Evolutionary conservation across 2,888 invertebrate species (phyloP), one percentile per base, ranked within the genome.

Genomic region (Meta bourneti): DNA sequence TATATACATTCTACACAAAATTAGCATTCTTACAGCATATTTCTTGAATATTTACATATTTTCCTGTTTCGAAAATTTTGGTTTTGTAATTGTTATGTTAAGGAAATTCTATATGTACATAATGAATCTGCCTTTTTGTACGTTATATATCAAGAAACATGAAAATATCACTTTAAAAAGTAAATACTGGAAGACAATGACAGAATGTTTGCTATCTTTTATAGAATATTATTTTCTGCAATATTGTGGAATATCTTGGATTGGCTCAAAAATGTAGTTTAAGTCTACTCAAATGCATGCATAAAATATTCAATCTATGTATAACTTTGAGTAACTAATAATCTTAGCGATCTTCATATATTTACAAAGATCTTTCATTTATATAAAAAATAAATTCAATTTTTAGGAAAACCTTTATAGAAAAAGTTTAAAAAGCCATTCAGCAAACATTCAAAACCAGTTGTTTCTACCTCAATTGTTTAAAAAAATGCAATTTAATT

Each of bases 391-490:
- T 61, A 61, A 61, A 61, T 61, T 61, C 61, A 61, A 61, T 61
- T 61, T 61, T 61, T 61, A 61, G 61, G 61, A 61, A 61, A 61
- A 61, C 61, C 61, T 61, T n/a, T n/a, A n/a, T 61, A 61, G 61
- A 61, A 61, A 34, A 61, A 61, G 61, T 61, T 61, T 61, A 61
- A 61, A 61, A 61, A 16, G 61, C 61, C 61, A 61, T 61, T 61
- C 61, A 61, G 61, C 61, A 61, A 61, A 61, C 61, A 8, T 61
- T 61, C 61, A 61, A 61, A 61, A 61, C 61, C 61, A 61, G 61
- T 34, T 34, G 34, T 61, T 61, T 61, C 61, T 61, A 61, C 61
- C 11, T 9, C 61, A 61, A 61, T 16, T 61, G 11, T 61, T 61
- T 61, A 61, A 61, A 61, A 11, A 61, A 34, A 34, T 34, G 34